These are phyloP conservation scores for Calcarius ornatus DNA, from an alignment of 2,113 vertebrate genomes.

Conservation along the genomic window DNA sequence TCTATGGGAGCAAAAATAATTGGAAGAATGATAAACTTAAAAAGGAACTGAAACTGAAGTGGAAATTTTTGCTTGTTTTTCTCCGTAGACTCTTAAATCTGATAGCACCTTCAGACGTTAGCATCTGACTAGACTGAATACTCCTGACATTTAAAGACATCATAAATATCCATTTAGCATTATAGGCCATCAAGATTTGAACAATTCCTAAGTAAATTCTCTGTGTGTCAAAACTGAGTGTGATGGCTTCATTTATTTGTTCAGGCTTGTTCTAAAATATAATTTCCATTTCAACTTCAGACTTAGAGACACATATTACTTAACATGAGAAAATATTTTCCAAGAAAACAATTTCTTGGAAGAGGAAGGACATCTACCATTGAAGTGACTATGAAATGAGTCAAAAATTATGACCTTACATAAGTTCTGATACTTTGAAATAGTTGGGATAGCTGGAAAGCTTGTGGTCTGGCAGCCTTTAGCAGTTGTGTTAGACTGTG, in stretches of 20 bases:
- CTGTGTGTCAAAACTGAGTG: background rate
- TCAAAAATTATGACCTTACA: background rate
- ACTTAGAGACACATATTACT: background rate
- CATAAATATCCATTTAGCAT: background rate
- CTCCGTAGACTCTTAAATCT: background rate
- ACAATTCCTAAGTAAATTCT: background rate
- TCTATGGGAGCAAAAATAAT: constrained; percentile 36
- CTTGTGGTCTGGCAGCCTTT: background rate
- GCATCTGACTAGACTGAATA: background rate
- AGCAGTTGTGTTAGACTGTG: background rate
- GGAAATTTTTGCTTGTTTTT: background rate
- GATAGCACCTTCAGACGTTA: background rate
- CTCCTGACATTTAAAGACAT: background rate
- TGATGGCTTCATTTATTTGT: background rate
- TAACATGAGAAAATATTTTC: background rate
- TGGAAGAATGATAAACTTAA: background rate
- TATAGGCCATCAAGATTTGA: background rate
- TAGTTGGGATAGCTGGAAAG: background rate
- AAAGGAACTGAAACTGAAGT: background rate
- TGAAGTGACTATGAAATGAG: background rate
- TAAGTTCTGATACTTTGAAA: background rate
- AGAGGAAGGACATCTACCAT: background rate
- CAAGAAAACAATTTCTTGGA: background rate
- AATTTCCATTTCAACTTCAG: background rate
- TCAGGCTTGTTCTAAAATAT: background rate